These are phyloP conservation scores for Chironomus striatipennis DNA, from an alignment of 1,140 invertebrate genomes.

Conservation along the genomic window DNA sequence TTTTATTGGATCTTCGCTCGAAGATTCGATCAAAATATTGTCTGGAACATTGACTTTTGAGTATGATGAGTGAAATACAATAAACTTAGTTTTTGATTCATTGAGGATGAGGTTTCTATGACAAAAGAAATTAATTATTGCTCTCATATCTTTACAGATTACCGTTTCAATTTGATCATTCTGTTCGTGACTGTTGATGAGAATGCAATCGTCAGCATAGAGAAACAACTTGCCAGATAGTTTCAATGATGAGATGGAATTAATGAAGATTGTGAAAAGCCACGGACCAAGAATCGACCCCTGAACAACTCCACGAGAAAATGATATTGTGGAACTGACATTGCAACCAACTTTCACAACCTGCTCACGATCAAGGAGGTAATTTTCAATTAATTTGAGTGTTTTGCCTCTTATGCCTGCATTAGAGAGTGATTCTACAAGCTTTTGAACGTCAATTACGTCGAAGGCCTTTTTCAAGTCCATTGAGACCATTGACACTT, in stretches of 20 bases:
- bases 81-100: not conserved
- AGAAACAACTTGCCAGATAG: not conserved
- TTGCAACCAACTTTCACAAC: not conserved
- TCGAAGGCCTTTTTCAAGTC: conserved; percentile 30
- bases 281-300: not conserved
- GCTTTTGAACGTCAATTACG: conserved; percentile 25
- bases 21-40: not conserved
- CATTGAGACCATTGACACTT: conserved; percentile 26
- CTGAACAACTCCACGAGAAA: not conserved
- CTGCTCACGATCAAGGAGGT: not conserved
- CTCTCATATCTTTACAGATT: not conserved
- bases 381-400: conserved; percentile 3
- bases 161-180: not conserved
- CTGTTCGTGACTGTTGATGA: not conserved
- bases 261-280: not conserved
- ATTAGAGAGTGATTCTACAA: conserved; percentile 19
- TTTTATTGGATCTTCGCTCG: too few species aligned
- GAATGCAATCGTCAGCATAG: too few species aligned
- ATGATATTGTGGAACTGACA: not conserved
- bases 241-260: not conserved
- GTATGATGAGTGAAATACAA: not conserved
- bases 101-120: not conserved
- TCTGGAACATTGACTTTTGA: not conserved
- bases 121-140: not conserved
- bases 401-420: conserved; percentile 20